A percentile compares a stretch with the other conserved stretches of the same genome.
phyloP scores from a whole-genome alignment of 2,797 vertebrate species.

The Leptoclinus maculatus region DNA sequence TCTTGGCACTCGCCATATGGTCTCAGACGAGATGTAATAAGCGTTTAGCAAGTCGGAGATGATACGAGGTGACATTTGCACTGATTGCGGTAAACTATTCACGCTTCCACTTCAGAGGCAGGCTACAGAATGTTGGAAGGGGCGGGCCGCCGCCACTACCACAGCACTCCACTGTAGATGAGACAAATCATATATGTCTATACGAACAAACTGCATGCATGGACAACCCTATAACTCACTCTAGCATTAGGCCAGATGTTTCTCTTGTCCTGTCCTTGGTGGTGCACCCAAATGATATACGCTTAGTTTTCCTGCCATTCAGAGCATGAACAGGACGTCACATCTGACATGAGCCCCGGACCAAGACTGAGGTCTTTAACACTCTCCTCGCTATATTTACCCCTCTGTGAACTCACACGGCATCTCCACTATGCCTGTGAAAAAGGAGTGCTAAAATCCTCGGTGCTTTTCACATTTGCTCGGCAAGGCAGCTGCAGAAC shows the following conservation, averaged over 20 bases:
- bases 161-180: neutral
- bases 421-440: constrained; percentile 63
- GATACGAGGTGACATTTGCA: constrained; percentile 75
- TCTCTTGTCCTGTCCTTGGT: constrained; percentile 35
- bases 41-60: constrained; percentile 67
- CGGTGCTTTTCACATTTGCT: constrained; percentile 69
- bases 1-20: constrained; percentile 67
- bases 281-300: constrained; percentile 31
- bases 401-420: constrained; percentile 69
- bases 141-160: neutral
- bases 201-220: constrained; percentile 1
- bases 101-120: constrained; percentile 45
- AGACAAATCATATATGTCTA: constrained; percentile 20
- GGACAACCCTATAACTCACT: constrained; percentile 22
- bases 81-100: constrained; percentile 60
- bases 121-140: constrained; percentile 35
- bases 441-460: constrained; percentile 74
- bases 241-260: neutral
- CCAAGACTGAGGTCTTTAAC: constrained; percentile 50
- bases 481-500: constrained; percentile 55
- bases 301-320: constrained; percentile 37
- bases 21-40: constrained; percentile 68
- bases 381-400: constrained; percentile 72
- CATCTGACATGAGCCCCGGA: constrained; percentile 39
- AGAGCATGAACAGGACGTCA: constrained; percentile 16